These are phyloP conservation scores for Acrocephalus kingi DNA, from an alignment of 2,113 vertebrate genomes.

Conservation along the genomic window DNA sequence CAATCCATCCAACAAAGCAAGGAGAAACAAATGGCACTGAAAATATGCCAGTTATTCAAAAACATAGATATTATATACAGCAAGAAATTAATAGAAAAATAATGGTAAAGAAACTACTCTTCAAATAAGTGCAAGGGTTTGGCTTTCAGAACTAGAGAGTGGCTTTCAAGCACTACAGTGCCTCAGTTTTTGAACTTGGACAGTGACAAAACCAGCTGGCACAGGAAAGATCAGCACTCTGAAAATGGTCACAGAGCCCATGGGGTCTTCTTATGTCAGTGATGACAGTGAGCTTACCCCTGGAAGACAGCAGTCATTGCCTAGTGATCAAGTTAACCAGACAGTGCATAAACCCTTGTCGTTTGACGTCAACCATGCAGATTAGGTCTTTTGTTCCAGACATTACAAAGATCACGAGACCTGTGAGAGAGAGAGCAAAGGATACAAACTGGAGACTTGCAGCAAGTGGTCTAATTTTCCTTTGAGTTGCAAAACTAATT, in stretches of 20 bases:
- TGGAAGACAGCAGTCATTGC: background rate
- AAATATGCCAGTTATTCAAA: background rate
- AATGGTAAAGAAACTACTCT: background rate
- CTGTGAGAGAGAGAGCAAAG: background rate
- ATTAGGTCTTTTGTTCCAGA: background rate
- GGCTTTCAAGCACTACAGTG: background rate
- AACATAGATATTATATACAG: background rate
- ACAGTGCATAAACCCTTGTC: background rate
- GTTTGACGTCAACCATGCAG: background rate
- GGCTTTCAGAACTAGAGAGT: background rate
- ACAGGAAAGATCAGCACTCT: rapidly evolving
- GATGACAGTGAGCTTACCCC: background rate
- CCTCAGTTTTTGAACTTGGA: background rate
- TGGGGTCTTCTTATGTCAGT: background rate
- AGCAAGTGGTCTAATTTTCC: background rate
- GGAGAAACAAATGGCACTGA: background rate
- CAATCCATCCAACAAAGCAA: background rate
- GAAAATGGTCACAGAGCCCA: background rate
- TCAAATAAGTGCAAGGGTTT: background rate
- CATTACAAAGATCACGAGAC: background rate
- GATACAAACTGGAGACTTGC: background rate
- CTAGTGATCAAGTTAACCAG: background rate
- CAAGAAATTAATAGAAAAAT: background rate
- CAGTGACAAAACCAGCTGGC: background rate
- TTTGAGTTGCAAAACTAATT: background rate